These are phyloP conservation scores for Cacatua alba DNA, from an alignment of 2,113 vertebrate species.

Conservation along the genomic window DNA sequence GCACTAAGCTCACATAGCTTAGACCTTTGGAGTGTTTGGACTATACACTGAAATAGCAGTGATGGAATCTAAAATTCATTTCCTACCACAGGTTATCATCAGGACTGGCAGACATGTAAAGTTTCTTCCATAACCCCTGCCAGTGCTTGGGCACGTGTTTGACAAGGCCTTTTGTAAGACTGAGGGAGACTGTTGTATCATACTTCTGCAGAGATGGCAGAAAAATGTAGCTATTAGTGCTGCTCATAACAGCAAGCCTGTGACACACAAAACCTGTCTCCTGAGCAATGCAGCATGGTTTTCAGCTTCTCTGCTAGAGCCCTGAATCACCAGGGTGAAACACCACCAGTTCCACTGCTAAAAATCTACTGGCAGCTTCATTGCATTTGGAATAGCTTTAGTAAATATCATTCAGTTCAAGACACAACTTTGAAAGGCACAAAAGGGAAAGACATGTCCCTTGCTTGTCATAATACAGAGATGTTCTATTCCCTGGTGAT, in stretches of 20 bases:
- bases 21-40: not conserved
- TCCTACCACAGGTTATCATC: not conserved
- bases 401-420: not conserved
- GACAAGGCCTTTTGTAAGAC: not conserved
- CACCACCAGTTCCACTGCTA: not conserved
- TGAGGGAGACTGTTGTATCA: accelerated
- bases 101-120: not conserved
- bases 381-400: not conserved
- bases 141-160: not conserved
- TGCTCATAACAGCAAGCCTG: not conserved
- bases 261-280: not conserved
- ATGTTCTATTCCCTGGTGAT: not conserved
- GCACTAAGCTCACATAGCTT: not conserved
- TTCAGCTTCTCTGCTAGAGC: not conserved
- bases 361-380: not conserved
- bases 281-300: not conserved
- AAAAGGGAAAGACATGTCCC: not conserved
- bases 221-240: not conserved
- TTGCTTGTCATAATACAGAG: not conserved
- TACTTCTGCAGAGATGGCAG: not conserved
- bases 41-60: not conserved
- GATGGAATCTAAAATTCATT: not conserved
- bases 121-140: not conserved
- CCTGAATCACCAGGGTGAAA: not conserved
- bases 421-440: not conserved